A percentile compares a stretch with the other conserved stretches of the same genome.
These are phyloP conservation scores for Coenonympha arcania DNA, from an alignment of 2,888 invertebrate genomes.

Conservation along the genomic window DNA sequence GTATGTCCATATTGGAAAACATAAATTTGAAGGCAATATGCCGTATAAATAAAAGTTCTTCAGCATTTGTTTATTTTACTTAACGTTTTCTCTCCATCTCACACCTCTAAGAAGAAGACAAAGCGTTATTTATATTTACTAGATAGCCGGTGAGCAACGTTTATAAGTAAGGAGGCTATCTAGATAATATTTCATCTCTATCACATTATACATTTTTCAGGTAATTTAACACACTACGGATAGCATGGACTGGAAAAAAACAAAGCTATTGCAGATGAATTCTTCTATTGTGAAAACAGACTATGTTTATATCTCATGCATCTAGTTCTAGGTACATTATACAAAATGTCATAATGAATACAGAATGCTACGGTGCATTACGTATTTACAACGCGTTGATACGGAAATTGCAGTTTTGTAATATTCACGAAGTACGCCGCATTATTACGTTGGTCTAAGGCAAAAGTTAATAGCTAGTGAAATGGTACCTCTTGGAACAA, in stretches of 20 bases:
- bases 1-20: too few relatives aligned
- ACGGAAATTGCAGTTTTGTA: constrained; percentile 73
- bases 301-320: background rate
- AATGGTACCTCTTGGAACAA: background rate
- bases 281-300: background rate
- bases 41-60: too few relatives aligned
- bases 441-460: constrained; percentile 29
- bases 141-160: too few relatives aligned
- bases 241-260: background rate
- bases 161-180: too few relatives aligned
- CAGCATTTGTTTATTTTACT: too few relatives aligned
- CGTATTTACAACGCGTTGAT: constrained; percentile 62
- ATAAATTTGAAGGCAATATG: too few relatives aligned
- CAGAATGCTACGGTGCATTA: constrained; percentile 45
- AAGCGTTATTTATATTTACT: too few relatives aligned
- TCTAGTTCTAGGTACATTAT: constrained; percentile 20
- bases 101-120: too few relatives aligned
- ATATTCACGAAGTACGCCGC: constrained; percentile 56
- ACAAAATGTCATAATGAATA: constrained; percentile 38
- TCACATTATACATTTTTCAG: too few relatives aligned
- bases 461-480: constrained; percentile 24
- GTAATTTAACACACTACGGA: too few relatives aligned
- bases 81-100: too few relatives aligned
- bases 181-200: too few relatives aligned
- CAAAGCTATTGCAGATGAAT: background rate